A percentile compares a stretch with the other conserved stretches of the same genome.
Conservation (phyloP, 2,797 vertebrate genomes). For the Linurgus olivaceus region DNA sequence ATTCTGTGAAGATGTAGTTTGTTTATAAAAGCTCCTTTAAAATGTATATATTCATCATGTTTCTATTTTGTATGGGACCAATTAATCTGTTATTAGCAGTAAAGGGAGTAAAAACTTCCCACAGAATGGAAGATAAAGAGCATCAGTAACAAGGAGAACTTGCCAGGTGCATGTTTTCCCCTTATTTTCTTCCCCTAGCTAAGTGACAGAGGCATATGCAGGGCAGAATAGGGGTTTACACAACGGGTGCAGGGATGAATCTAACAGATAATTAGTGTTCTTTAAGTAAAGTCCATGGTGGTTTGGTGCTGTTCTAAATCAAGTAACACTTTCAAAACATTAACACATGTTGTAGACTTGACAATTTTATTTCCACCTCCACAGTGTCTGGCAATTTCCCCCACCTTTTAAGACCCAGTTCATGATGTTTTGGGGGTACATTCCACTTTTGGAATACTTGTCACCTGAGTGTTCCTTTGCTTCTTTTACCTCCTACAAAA, state of each 20-base stretch:
- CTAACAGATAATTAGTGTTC: not conserved
- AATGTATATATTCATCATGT: not conserved
- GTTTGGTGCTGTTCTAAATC: not conserved
- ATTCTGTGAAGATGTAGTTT: not conserved
- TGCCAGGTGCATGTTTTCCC: not conserved
- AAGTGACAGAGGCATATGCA: not conserved
- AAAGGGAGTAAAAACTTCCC: not conserved
- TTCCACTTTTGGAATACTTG: not conserved
- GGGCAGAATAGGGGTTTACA: not conserved
- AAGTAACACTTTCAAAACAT: not conserved
- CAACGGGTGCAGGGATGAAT: not conserved
- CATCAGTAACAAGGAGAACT: not conserved
- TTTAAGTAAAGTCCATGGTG: not conserved
- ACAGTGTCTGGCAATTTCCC: not conserved
- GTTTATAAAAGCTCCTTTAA: not conserved
- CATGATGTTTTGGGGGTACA: not conserved
- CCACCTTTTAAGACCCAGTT: not conserved
- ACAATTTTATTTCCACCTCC: not conserved
- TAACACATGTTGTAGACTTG: not conserved
- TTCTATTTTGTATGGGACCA: not conserved
- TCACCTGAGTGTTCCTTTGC: not conserved
- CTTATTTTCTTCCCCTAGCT: not conserved
- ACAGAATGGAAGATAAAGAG: not conserved
- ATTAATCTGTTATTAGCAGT: not conserved
- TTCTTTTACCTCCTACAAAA: not conserved